A percentile compares a stretch with the other conserved stretches of the same genome.
These are phyloP conservation scores for Tetragonula carbonaria DNA, from an alignment of 2,888 invertebrate genomes.

Conservation along the genomic window DNA sequence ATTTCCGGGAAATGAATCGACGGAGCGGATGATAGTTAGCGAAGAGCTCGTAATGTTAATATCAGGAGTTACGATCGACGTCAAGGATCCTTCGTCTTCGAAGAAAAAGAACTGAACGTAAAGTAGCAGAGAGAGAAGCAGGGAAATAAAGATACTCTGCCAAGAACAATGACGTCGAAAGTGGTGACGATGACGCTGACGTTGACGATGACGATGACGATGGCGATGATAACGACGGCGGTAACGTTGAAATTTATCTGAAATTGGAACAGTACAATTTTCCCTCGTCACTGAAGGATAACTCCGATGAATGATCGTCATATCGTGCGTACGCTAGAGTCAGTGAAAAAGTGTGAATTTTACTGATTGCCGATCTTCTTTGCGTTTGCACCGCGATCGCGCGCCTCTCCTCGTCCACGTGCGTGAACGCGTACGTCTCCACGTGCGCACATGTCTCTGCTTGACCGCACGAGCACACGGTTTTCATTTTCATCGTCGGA, in stretches of 20 bases:
- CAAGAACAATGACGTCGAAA: background rate
- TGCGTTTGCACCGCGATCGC: background rate
- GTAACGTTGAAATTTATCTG: background rate
- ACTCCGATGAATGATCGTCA: background rate
- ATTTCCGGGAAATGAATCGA: background rate
- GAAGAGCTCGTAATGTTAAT: background rate
- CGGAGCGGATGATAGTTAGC: background rate
- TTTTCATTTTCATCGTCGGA: background rate
- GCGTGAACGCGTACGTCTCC: background rate
- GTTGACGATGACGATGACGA: background rate
- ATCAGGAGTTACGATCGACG: background rate
- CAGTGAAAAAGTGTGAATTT: background rate
- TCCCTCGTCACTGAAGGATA: background rate
- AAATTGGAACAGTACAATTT: background rate
- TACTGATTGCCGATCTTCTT: background rate
- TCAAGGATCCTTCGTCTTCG: background rate
- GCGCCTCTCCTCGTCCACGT: background rate
- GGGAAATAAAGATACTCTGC: background rate
- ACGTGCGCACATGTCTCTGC: background rate
- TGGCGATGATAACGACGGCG: background rate
- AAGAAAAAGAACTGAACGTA: background rate
- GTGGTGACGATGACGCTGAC: background rate
- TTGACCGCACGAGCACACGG: background rate
- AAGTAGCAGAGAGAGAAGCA: no score
- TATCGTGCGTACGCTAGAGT: background rate